phyloP scores from a whole-genome alignment of 2,888 invertebrate species.

The Drosophila vallismaia region DNA sequence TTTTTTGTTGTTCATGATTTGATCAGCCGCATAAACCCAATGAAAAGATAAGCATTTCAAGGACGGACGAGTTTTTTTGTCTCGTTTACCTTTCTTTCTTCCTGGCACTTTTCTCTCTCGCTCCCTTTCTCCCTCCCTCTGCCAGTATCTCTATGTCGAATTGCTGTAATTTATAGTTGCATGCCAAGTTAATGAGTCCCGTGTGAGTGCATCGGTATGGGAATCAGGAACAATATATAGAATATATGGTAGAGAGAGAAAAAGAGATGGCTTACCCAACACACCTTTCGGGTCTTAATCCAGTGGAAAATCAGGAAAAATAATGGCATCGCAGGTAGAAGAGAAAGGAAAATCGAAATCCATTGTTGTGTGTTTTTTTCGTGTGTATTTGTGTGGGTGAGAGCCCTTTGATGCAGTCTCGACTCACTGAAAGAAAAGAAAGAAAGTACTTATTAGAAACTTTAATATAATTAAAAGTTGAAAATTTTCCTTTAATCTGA shows the following conservation, averaged over 20 bases:
- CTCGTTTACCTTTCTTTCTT: conserved; percentile 12
- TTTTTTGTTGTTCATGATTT: neutral
- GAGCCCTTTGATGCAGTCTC: conserved; percentile 42
- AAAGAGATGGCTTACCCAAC: neutral
- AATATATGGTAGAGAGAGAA: too few relatives aligned
- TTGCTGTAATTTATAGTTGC: conserved; percentile 76
- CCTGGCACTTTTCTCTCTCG: conserved; percentile 12
- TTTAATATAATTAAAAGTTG: too few relatives aligned
- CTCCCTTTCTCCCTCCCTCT: conserved; percentile 7
- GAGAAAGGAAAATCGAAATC: conserved; percentile 10
- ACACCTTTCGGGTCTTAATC: conserved; percentile 68
- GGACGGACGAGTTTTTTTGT: conserved; percentile 30
- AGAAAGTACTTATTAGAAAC: neutral
- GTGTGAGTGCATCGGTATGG: conserved; percentile 28
- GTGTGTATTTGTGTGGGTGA: conserved; percentile 33
- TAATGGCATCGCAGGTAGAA: conserved; percentile 65
- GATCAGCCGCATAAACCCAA: conserved; percentile 10
- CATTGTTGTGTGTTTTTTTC: neutral
- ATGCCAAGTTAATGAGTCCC: conserved; percentile 73
- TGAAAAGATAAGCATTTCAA: conserved; percentile 13
- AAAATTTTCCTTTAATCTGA: too few relatives aligned
- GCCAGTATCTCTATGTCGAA: conserved; percentile 58
- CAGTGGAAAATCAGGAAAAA: conserved; percentile 72
- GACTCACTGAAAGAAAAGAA: neutral
- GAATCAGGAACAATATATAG: conserved; percentile 35